These are phyloP conservation scores for Chaenocephalus aceratus DNA, from an alignment of 2,113 vertebrate genomes.

Conservation along the genomic window DNA sequence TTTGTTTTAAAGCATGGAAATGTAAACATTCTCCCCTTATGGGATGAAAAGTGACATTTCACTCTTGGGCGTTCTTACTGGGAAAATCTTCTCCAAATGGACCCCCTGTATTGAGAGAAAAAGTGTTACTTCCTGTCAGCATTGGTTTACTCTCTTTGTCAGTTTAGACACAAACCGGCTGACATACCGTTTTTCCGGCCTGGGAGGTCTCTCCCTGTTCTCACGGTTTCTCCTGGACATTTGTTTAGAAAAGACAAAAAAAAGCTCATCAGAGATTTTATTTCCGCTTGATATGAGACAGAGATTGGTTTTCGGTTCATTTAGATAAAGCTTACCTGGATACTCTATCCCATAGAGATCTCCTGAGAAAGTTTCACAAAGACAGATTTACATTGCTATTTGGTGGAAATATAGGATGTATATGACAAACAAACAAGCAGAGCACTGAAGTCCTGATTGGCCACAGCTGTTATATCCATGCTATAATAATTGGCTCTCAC, in stretches of 20 bases:
- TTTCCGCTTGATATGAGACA: background rate
- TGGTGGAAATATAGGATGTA: background rate
- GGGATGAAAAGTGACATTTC: background rate
- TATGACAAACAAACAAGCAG: background rate
- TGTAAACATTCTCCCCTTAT: background rate
- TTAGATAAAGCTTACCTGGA: slow-evolving; percentile 36
- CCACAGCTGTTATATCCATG: too few species aligned
- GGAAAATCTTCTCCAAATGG: slow-evolving; percentile 51
- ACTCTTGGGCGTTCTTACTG: slow-evolving; percentile 2
- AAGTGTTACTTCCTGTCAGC: background rate
- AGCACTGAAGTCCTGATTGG: background rate
- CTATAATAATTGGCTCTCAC: too few species aligned
- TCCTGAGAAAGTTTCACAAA: slow-evolving; percentile 36
- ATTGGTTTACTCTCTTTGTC: background rate
- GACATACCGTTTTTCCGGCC: slow-evolving; percentile 56
- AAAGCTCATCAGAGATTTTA: background rate
- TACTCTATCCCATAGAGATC: slow-evolving; percentile 58
- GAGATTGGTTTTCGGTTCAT: background rate
- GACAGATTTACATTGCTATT: background rate
- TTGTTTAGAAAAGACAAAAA: background rate
- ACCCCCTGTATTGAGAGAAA: slow-evolving; percentile 29
- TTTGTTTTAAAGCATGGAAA: background rate
- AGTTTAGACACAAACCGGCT: background rate
- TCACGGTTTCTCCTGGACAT: slow-evolving; percentile 25
- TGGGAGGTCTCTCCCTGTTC: slow-evolving; percentile 36